Conservation (phyloP, 2,888 invertebrate genomes). For the Gnatocerus cornutus region DNA sequence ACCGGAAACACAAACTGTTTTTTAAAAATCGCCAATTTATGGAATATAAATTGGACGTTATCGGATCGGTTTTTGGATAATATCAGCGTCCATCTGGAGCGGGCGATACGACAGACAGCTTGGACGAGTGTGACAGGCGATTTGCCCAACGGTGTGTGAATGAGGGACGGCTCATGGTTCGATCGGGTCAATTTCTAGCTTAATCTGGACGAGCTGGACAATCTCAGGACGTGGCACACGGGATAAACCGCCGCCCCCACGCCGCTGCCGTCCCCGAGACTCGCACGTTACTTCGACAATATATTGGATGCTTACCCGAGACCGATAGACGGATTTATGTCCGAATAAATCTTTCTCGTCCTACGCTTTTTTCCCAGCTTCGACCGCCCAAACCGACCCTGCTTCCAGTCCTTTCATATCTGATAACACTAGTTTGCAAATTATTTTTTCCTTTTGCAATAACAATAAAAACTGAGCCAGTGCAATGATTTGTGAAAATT, state of each 20-base stretch:
- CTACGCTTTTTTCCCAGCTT: constrained; percentile 24
- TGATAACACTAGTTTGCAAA: no score
- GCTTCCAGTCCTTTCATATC: no score
- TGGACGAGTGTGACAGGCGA: constrained; percentile 66
- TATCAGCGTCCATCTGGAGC: constrained; percentile 9
- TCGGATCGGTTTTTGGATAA: constrained; percentile 23
- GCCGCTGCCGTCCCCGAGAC: constrained; percentile 46
- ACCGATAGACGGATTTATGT: constrained; percentile 62
- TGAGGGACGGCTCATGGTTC: constrained; percentile 67
- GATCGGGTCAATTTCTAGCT: constrained; percentile 70
- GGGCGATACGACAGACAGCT: constrained; percentile 42
- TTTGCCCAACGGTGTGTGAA: constrained; percentile 70
- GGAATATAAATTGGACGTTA: constrained; percentile 32
- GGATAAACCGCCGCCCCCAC: constrained; percentile 58
- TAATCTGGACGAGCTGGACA: constrained; percentile 68
- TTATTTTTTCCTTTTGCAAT: no score
- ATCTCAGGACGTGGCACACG: constrained; percentile 64
- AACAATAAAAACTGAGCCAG: no score
- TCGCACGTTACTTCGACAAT: constrained; percentile 63
- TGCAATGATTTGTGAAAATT: no score
- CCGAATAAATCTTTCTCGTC: constrained; percentile 58
- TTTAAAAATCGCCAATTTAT: constrained; percentile 3
- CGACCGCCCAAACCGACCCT: constrained; percentile 6
- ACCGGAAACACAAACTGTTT: neutral
- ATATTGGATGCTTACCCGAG: constrained; percentile 68